Percentiles rank a stretch among this genome's conserved stretches.
These are phyloP conservation scores for Orycteropus afer DNA, from an alignment of 2,113 vertebrate genomes.

Conservation along the genomic window DNA sequence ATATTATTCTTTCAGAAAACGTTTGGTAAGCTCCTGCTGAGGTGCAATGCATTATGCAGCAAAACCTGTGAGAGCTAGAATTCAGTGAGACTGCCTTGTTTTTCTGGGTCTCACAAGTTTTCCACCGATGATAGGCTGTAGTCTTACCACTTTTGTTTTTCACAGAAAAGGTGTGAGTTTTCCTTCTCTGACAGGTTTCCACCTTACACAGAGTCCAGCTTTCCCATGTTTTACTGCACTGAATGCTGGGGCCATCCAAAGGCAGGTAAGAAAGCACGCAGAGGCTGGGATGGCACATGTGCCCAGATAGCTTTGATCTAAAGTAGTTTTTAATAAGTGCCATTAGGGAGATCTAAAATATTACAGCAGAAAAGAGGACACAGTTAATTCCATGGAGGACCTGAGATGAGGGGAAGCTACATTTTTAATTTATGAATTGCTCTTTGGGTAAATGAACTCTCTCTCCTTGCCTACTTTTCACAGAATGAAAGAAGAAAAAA, in stretches of 20 bases:
- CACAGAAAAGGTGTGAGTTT: too few relatives aligned
- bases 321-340: neutral
- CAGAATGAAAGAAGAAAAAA: neutral
- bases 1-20: too few relatives aligned
- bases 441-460: neutral
- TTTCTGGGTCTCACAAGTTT: too few relatives aligned
- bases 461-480: neutral
- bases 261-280: neutral
- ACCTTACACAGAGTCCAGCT: too few relatives aligned
- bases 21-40: too few relatives aligned
- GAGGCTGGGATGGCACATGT: neutral
- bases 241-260: neutral
- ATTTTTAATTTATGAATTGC: neutral
- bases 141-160: too few relatives aligned
- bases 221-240: too few relatives aligned
- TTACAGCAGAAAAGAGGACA: neutral
- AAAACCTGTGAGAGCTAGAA: too few relatives aligned
- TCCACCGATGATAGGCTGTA: too few relatives aligned
- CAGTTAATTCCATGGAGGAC: neutral
- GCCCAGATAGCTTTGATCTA: neutral
- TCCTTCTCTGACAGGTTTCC: too few relatives aligned
- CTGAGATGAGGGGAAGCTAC: neutral
- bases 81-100: too few relatives aligned
- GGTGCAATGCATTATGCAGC: too few relatives aligned
- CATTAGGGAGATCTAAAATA: neutral